Evolutionary conservation across 2,888 invertebrate genomes (phyloP), one percentile per base, ranked within the genome.

Genomic region (Meiosimyza decipiens): DNA sequence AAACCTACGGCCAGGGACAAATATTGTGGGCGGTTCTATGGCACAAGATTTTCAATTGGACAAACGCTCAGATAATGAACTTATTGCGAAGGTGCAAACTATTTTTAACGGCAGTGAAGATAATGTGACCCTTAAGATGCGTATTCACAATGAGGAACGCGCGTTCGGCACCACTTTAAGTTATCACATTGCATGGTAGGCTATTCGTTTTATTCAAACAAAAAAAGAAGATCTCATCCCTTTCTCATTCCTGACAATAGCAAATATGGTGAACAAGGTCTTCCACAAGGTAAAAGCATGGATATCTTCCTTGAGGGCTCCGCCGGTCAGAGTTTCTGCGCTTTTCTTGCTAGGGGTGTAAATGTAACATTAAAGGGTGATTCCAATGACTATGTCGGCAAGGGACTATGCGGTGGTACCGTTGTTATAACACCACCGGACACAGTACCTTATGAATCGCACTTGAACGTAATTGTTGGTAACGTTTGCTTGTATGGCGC

Each of bases 281-380:
- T 98, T 13, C 96, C 97, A 0, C 92, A 92, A 22, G 92, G 91
- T 77, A 92, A 91, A 73, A 87, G 87, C 4, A 93, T 98, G 76
- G 91, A 94, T 81, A 94, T 99, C 71, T 90, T 90, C 54, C 89
- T 99, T 77, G 92, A 89, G 62, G 99, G 99, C 16, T 97, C 98
- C 3, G 99, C 98, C 12, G 99, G 99, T 13, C 99, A 99, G 89
- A 99, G 98, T 84, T 99, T 99, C 89, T 96, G 99, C 86, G 99
- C 99, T 7, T 99, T 99, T 89, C 89, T 99, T 80, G 93, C 94
- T 0, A 93, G 92, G 77, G 99, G 99, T 33, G 91, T 99, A 71
- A 92, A 92, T 70, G 94, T 98, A 5, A 95, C 93, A 0, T 89
- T 99, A 18, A 97, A 97, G 87, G 99, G 99, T 59, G 99, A 99